A percentile compares a stretch with the other conserved stretches of the same genome.
Conservation (phyloP, 1,140 invertebrate genomes). For the Cydia strobilella region DNA sequence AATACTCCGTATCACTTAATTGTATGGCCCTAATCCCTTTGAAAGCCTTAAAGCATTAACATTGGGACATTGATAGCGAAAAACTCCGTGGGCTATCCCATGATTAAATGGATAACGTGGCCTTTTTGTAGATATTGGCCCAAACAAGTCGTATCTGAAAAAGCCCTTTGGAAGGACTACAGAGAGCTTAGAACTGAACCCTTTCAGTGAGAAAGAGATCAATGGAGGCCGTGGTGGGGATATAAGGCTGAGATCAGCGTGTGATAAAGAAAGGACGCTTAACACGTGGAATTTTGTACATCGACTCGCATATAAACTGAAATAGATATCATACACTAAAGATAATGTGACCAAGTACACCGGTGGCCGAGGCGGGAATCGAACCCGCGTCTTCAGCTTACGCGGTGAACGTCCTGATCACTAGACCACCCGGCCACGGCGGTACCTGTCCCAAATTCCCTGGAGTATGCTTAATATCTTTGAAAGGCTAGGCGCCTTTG, state of each 20-base stretch:
- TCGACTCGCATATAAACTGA: too few relatives aligned
- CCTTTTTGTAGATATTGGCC: conserved; percentile 62
- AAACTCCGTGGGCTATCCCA: conserved; percentile 43
- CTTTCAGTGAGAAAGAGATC: conserved; percentile 59
- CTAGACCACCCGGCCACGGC: too few relatives aligned
- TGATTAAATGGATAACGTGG: conserved; percentile 71
- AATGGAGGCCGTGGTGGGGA: conserved; percentile 39
- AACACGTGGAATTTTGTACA: too few relatives aligned
- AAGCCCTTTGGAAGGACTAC: conserved; percentile 58
- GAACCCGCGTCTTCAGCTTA: too few relatives aligned
- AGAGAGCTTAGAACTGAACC: conserved; percentile 60
- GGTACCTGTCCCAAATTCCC: too few relatives aligned
- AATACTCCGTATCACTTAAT: conserved; percentile 19
- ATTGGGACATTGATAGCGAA: conserved; percentile 23
- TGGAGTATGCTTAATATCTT: too few relatives aligned
- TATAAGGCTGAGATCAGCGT: conserved; percentile 26
- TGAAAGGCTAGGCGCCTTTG: too few relatives aligned
- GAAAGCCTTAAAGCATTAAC: conserved; percentile 21
- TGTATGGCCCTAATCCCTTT: conserved; percentile 22
- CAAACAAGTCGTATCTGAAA: conserved; percentile 67
- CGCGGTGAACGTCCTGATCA: too few relatives aligned
- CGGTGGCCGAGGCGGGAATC: too few relatives aligned
- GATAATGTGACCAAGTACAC: too few relatives aligned
- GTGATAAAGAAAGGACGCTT: too few relatives aligned
- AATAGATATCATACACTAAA: too few relatives aligned